These are phyloP conservation scores for Netelia virgata DNA, from an alignment of 2,888 invertebrate genomes.

Conservation along the genomic window DNA sequence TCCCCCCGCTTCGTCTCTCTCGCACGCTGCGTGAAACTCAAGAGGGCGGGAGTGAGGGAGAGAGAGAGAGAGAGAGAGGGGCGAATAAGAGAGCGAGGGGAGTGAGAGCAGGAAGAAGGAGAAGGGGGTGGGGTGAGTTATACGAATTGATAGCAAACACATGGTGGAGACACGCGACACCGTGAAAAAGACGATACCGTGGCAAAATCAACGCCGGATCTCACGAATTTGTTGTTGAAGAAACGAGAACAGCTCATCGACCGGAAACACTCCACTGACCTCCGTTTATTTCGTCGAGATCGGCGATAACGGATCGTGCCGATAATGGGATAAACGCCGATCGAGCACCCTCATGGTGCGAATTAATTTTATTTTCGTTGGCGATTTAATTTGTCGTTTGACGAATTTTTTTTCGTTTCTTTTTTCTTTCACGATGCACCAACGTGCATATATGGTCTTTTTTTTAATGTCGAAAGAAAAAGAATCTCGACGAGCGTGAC, in stretches of 20 bases:
- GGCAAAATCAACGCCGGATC: not conserved
- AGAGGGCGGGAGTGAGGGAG: slow-evolving; percentile 40
- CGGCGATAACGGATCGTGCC: not conserved
- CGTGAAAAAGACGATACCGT: slow-evolving; percentile 15
- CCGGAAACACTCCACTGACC: not conserved
- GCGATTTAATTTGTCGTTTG: not conserved
- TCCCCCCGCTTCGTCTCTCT: slow-evolving; percentile 59
- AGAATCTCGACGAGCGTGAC: slow-evolving; percentile 36
- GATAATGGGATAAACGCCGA: slow-evolving; percentile 47
- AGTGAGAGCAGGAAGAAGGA: not conserved
- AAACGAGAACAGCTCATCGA: not conserved
- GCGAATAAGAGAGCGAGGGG: not conserved
- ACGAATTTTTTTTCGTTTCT: not conserved
- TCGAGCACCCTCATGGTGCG: slow-evolving; percentile 15
- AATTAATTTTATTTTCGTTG: not conserved
- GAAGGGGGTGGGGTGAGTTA: not conserved
- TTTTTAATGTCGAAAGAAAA: not conserved
- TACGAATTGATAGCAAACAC: slow-evolving; percentile 83
- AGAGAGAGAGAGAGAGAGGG: not conserved
- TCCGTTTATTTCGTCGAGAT: not conserved
- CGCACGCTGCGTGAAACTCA: not conserved
- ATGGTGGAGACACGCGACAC: slow-evolving; percentile 77
- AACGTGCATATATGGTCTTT: not conserved
- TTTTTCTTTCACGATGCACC: not conserved
- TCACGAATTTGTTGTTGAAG: not conserved